A percentile compares a stretch with the other conserved stretches of the same genome.
phyloP scores from a whole-genome alignment of 2,888 invertebrate species.

The Troides helena region DNA sequence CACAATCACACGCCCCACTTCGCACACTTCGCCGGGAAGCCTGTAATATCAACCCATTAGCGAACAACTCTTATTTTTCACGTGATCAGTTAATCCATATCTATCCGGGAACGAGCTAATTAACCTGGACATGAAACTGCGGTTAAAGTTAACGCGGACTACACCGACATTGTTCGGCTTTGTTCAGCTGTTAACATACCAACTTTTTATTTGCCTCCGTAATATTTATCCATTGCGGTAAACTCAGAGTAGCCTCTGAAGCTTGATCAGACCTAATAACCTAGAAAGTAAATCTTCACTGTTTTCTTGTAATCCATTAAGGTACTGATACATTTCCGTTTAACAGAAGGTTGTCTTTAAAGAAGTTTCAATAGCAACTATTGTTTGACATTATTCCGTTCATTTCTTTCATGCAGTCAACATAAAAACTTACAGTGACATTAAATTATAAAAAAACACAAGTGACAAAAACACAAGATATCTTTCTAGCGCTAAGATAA shows the following conservation, averaged over 20 bases:
- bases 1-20: constrained; percentile 19
- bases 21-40: constrained; percentile 6
- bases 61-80: constrained; percentile 21
- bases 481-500: constrained; percentile 3
- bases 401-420: not conserved
- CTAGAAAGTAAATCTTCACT: too few species aligned
- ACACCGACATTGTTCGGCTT: not conserved
- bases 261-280: too few species aligned
- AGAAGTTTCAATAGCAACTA: not conserved
- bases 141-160: not conserved
- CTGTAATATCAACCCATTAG: constrained; percentile 21
- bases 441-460: constrained; percentile 16
- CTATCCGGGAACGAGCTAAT: constrained; percentile 2
- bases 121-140: constrained; percentile 6
- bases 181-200: too few species aligned
- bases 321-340: not conserved
- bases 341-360: not conserved
- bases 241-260: too few species aligned
- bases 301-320: not conserved
- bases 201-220: too few species aligned
- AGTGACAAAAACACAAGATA: constrained; percentile 18
- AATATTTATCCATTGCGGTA: too few species aligned
- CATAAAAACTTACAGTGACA: constrained; percentile 8
- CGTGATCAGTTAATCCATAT: constrained; percentile 4
- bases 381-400: not conserved